phyloP scores from a whole-genome alignment of 2,797 vertebrate species.

The Antrozous pallidus region DNA sequence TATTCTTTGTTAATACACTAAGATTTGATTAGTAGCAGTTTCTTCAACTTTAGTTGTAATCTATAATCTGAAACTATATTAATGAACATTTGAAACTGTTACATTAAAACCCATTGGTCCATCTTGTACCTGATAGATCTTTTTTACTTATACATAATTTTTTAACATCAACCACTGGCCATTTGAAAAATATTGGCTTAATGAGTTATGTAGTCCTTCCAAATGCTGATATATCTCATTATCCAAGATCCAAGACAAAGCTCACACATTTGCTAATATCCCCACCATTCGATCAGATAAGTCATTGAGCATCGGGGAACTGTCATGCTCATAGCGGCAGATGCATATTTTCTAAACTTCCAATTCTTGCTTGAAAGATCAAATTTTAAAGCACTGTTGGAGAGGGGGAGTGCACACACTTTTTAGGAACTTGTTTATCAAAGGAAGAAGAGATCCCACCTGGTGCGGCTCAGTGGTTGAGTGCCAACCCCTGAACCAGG shows the following conservation, averaged over 20 bases:
- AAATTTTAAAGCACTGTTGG: background rate
- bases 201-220: background rate
- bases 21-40: background rate
- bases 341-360: background rate
- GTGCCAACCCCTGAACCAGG: too few species aligned
- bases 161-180: background rate
- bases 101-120: background rate
- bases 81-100: background rate
- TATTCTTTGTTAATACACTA: background rate
- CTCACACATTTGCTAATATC: background rate
- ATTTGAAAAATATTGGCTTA: slow-evolving; percentile 18
- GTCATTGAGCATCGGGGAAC: background rate
- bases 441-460: background rate
- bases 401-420: background rate
- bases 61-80: background rate
- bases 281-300: background rate
- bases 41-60: background rate
- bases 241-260: background rate
- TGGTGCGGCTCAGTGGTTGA: too few species aligned
- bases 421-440: background rate
- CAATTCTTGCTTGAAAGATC: background rate
- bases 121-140: background rate
- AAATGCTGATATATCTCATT: background rate
- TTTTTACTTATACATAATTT: background rate
- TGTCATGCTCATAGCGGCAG: background rate